These are phyloP conservation scores for Phaedon cochleariae DNA, from an alignment of 2,888 invertebrate genomes.

Conservation along the genomic window DNA sequence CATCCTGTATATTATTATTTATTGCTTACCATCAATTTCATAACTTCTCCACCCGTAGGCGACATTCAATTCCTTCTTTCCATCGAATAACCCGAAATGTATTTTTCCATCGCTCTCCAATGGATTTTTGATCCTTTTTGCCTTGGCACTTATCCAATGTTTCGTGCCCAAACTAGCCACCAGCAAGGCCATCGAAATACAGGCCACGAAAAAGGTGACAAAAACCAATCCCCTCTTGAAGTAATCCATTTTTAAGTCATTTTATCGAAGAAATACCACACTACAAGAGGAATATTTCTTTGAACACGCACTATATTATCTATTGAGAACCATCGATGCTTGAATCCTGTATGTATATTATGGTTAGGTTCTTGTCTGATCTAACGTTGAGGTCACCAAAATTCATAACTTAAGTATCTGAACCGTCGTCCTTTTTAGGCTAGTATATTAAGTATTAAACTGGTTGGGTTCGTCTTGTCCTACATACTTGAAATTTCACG, in stretches of 20 bases:
- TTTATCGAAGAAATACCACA: neutral
- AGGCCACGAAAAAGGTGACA: slow-evolving; percentile 82
- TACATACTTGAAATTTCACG: slow-evolving; percentile 8
- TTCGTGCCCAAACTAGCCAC: slow-evolving; percentile 85
- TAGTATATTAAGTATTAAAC: neutral
- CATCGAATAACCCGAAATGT: slow-evolving; percentile 87
- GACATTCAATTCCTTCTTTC: slow-evolving; percentile 81
- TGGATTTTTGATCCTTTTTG: slow-evolving; percentile 72
- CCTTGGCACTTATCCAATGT: slow-evolving; percentile 82
- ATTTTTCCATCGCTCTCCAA: slow-evolving; percentile 77
- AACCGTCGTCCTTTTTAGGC: neutral
- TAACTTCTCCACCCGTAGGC: slow-evolving; percentile 82
- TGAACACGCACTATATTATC: neutral
- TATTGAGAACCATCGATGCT: slow-evolving; percentile 28
- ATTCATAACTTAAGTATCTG: neutral
- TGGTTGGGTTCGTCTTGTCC: neutral
- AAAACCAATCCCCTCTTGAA: slow-evolving; percentile 82
- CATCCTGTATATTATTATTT: neutral
- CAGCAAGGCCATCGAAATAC: slow-evolving; percentile 78
- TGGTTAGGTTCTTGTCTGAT: slow-evolving; percentile 11
- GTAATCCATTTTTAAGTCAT: slow-evolving; percentile 65
- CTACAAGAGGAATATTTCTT: slow-evolving; percentile 3
- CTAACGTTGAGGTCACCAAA: slow-evolving; percentile 27
- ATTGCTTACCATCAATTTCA: slow-evolving; percentile 76
- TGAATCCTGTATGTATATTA: slow-evolving; percentile 30